Percentiles rank a stretch among this genome's conserved stretches.
phyloP scores from a whole-genome alignment of 2,797 vertebrate species.

The Mareca strepera region DNA sequence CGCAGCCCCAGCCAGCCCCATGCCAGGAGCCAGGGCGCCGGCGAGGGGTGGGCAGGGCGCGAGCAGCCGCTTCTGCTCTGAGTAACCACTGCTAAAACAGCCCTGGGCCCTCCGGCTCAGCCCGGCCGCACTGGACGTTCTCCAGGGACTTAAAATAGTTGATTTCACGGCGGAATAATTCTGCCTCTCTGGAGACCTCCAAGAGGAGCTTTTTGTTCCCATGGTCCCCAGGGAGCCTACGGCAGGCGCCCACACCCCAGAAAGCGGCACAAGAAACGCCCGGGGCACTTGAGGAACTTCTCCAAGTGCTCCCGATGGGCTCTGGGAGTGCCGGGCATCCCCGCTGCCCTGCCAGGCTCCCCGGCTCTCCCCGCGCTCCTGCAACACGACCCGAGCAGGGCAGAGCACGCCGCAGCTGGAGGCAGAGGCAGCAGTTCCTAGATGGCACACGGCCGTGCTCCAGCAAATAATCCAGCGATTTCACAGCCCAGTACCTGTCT shows the following conservation, averaged over 20 bases:
- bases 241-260: neutral
- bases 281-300: neutral
- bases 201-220: constrained; percentile 37
- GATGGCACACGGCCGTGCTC: neutral
- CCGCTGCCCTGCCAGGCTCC: fast-evolving
- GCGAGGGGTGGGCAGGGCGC: neutral
- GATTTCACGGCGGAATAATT: constrained; percentile 27
- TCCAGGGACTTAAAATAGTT: constrained; percentile 57
- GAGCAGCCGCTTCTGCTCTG: neutral
- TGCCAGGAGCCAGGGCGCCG: fast-evolving
- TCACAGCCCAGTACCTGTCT: neutral
- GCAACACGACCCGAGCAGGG: neutral
- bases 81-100: neutral
- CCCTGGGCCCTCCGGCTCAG: neutral
- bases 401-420: neutral
- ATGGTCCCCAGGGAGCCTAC: fast-evolving
- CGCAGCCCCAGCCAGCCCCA: neutral
- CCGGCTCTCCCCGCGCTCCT: neutral
- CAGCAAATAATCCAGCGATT: neutral
- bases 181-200: constrained; percentile 12
- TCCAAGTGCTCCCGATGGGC: neutral
- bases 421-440: neutral
- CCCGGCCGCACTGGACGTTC: neutral
- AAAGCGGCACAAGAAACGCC: neutral
- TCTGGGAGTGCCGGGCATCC: neutral